phyloP scores from a whole-genome alignment of 1,140 invertebrate species.

The Drusus annulatus region DNA sequence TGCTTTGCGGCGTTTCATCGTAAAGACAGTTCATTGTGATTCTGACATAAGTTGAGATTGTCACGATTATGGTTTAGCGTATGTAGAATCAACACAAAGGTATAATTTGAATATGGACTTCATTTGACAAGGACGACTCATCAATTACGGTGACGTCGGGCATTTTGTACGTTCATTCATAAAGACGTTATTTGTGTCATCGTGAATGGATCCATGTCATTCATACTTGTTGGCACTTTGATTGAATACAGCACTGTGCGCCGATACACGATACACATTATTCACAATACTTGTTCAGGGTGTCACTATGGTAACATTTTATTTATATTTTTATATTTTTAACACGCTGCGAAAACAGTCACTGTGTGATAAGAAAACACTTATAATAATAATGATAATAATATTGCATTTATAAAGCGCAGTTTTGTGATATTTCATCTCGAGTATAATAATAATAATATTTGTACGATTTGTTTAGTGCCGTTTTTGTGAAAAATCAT shows the following conservation, averaged over 20 bases:
- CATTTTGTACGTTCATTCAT: slow-evolving; percentile 41
- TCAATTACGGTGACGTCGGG: slow-evolving; percentile 41
- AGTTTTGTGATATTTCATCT: no score
- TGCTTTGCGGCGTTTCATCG: background rate
- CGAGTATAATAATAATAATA: no score
- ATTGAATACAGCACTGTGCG: slow-evolving; percentile 26
- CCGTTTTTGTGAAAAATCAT: no score
- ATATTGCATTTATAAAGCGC: no score
- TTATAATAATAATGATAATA: no score
- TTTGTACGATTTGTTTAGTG: no score
- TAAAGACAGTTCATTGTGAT: slow-evolving; percentile 2
- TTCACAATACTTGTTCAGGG: no score
- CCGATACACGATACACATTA: slow-evolving; percentile 6
- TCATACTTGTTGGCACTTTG: slow-evolving; percentile 33
- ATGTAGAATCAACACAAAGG: slow-evolving; percentile 30
- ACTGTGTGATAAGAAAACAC: no score
- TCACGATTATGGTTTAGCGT: slow-evolving; percentile 8
- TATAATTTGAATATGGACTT: slow-evolving; percentile 37
- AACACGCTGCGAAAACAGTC: no score
- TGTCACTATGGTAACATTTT: no score
- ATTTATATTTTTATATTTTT: no score
- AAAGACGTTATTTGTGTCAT: slow-evolving; percentile 34
- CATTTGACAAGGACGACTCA: slow-evolving; percentile 37
- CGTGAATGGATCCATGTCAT: slow-evolving; percentile 35
- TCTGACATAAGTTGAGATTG: slow-evolving; percentile 1